Base-by-base conservation (phyloP, 2,888 invertebrate species). In the Malacosoma neustria region DNA sequence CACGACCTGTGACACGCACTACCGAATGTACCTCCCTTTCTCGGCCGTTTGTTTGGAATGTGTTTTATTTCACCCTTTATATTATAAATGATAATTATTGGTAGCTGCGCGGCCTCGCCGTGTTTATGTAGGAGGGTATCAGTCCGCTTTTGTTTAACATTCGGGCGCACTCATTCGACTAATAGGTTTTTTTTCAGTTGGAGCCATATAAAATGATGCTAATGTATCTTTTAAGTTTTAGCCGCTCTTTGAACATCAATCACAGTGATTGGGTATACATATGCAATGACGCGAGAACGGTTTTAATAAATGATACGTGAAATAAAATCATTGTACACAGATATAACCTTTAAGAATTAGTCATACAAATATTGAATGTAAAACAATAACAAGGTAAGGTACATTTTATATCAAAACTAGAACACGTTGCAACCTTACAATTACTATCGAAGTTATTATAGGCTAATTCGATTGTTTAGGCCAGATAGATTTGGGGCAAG, bases 1-100 rank as follows among this genome's bases (percentile, higher is more conserved):
- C 76, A 70, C 71, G 80, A 82, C 84, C 84, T 82, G 72, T 82
- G 85, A 82, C 84, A 81, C 72, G 73, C 72, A 84, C 84, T 84
- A 84, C 85, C 73, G 82, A 82, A 81, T 66, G 69, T 65, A 60
- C 49, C 59, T 53, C 51, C 54, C 49, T 38, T 42, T 39, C 33
- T 37, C 35, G 33, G 34, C 42, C 54, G 60, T 64, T 68, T 64
- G 66, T 73, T 72, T 68, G 72, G 72, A 69, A 77, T 72, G 74
- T 61, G 70, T 64, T 69, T 76, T 73, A 73, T 72, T 74, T 68
- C 72, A 76, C 73, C 74, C 77, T 75, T 73, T 74, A 66, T 70
- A 71, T n/a, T n/a, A 73, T 72, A 64, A 66, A 61, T 70, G 63
- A 59, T 80, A 77, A 79, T 80, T 75, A 81, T 76, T 72, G 71